Evolutionary conservation across 2,113 vertebrate species (phyloP), one percentile per base, ranked within the genome.

Genomic region (Prochilodus magdalenae): DNA sequence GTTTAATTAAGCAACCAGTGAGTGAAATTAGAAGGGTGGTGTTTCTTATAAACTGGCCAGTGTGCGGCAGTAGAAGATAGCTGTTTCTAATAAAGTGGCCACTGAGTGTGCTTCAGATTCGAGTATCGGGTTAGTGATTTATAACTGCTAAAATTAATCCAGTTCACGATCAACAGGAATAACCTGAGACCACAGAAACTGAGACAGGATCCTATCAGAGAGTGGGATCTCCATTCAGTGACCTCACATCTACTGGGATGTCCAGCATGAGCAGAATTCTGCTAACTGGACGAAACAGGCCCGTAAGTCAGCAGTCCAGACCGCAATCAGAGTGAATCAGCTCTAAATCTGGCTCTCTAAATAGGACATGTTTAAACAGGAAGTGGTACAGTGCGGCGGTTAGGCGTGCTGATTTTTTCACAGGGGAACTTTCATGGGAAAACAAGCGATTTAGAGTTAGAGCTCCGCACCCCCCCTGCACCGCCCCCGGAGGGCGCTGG

Each of bases 361-460:
- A 67, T 47, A n/a, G 62, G 24, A 8, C 63, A 59, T 44, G 60
- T 22, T 67, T 33, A 75, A 62, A 83, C 60, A 83, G 85, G 85
- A 83, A 83, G 81, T 81, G 22, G 27, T 20, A 30, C 60, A 73
- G 55, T 20, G 57, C 76, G n/a, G 47, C 51, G n/a, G 29, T 69
- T 77, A 53, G n/a, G 49, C 30, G 33, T 2, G 11, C 55, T 67
- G 73, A 80, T 59, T 80, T 63, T 75, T 65, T 71, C n/a, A 57
- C 44, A 75, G 30, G 62, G 26, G 85, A 87, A 65, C 72, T 57
- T 79, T 66, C 66, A 81, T 77, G 49, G 75, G 44, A 89, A 83
- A 86, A 88, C 76, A 81, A 72, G 49, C 12, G 84, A 84, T 88
- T 83, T 27, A 71, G 80, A 82, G 53, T 63, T 59, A 83, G 73